These are phyloP conservation scores for Xestoiulus laeticollis DNA, from an alignment of 2,888 invertebrate species.

Conservation along the genomic window DNA sequence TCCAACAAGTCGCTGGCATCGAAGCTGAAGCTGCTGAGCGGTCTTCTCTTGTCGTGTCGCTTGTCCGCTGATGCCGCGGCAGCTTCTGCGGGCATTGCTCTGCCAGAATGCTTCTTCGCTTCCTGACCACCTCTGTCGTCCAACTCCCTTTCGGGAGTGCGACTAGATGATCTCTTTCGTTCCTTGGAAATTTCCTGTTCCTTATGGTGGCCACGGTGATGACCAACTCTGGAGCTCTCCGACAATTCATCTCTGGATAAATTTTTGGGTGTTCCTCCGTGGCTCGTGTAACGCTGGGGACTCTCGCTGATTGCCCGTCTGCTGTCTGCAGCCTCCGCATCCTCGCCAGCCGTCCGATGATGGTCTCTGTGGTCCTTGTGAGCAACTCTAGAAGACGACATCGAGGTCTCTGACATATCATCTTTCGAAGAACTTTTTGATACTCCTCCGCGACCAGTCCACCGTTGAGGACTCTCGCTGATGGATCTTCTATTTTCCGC, in stretches of 20 bases:
- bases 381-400: background rate
- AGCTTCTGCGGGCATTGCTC: background rate
- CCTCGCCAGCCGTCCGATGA: background rate
- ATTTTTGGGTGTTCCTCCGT: background rate
- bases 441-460: background rate
- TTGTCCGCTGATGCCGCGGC: background rate
- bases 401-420: background rate
- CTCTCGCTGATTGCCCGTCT: slow-evolving; percentile 36
- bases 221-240: background rate
- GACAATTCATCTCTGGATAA: slow-evolving; percentile 38
- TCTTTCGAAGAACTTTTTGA: background rate
- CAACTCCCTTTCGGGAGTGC: slow-evolving; percentile 48
- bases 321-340: background rate
- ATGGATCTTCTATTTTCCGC: background rate
- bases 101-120: background rate
- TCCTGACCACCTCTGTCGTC: slow-evolving; percentile 27
- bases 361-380: slow-evolving; percentile 15
- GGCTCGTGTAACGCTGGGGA: background rate
- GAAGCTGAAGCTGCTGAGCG: slow-evolving; percentile 44
- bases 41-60: slow-evolving; percentile 29
- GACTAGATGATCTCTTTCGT: slow-evolving; percentile 27
- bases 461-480: slow-evolving; percentile 2
- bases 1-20: slow-evolving; percentile 44
- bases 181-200: background rate
- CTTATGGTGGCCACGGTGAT: slow-evolving; percentile 1